Conservation (phyloP, 64 coral and sea anemone genomes). For the Acropora yongei region DNA sequence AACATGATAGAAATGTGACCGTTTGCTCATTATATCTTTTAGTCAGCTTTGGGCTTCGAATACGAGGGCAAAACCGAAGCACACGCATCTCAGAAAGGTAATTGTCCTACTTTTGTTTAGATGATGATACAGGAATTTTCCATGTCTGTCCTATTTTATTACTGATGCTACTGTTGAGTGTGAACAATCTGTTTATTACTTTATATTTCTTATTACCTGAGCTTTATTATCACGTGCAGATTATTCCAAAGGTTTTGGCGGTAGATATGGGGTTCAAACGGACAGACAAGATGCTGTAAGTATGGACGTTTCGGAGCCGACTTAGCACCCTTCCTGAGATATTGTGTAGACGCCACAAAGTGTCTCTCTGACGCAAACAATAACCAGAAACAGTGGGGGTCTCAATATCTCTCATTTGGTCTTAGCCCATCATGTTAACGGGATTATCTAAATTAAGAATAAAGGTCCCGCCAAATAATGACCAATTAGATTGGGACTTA, state of each 20-base stretch:
- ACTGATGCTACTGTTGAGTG: too few relatives aligned
- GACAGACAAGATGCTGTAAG: slow-evolving; percentile 66
- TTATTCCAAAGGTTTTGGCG: slow-evolving; percentile 84
- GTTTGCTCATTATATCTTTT: neutral
- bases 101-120: too few relatives aligned
- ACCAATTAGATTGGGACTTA: too few relatives aligned
- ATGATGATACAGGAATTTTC: too few relatives aligned
- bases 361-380: too few relatives aligned
- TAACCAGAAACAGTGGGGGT: too few relatives aligned
- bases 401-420: too few relatives aligned
- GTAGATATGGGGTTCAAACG: slow-evolving; percentile 79
- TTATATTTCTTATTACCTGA: neutral
- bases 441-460: too few relatives aligned
- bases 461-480: too few relatives aligned
- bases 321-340: too few relatives aligned
- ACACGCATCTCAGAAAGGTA: slow-evolving; percentile 81
- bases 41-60: slow-evolving; percentile 71
- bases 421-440: too few relatives aligned
- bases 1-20: neutral
- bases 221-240: slow-evolving; percentile 6
- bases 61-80: slow-evolving; percentile 80
- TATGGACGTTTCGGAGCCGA: neutral
- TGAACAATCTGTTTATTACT: neutral
- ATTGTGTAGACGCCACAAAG: neutral
- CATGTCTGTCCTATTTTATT: too few relatives aligned